Evolutionary conservation across 2,797 vertebrate genomes (phyloP), one percentile per base, ranked within the genome.

Genomic region (Pipistrellus kuhlii): DNA sequence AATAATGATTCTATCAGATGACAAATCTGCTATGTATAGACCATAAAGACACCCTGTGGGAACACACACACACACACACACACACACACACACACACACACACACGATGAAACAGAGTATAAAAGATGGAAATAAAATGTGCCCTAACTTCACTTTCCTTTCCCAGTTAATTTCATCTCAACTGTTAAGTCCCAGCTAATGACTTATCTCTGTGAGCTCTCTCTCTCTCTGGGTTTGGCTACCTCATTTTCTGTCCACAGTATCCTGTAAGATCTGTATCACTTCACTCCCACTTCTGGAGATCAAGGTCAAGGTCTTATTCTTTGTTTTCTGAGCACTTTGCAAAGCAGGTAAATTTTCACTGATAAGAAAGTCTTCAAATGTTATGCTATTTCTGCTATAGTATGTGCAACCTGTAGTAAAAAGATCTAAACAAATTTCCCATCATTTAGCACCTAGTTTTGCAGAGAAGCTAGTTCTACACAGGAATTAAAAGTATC

Each of bases 1-100:
- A 96, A 93, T 27, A 53, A 46, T 62, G 18, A 57, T 80, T 86
- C 84, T 77, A 32, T 53, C 59, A 27, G 59, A 91, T 80, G 38
- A 59, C 85, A 62, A 76, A 81, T 80, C 72, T 96, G 55, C 23
- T 85, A 8, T 80, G 59, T 76, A 66, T 69, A 55, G 32, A 73
- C 64, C 38, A 75, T 57, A 66, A 51, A 57, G 51, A 94, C 64
- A 78, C n/a, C 32, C 55, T 84, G 46, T 90, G 73, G 81, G 73
- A 76, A 96, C 44, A 83, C 35, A 51, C 57, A 21, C 9, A 81
- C 57, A 55, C 53, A 55, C 53, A n/a, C 44, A 41, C 75, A 53
- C 53, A 51, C 57, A 21, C 9, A 81, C 57, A 55, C 53, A 55
- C 53, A n/a, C 44, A 41, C 75, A 55, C 53, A 53, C 73, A 53